These are phyloP conservation scores for Phaonia tiefii DNA, from an alignment of 2,888 invertebrate species.

Conservation along the genomic window DNA sequence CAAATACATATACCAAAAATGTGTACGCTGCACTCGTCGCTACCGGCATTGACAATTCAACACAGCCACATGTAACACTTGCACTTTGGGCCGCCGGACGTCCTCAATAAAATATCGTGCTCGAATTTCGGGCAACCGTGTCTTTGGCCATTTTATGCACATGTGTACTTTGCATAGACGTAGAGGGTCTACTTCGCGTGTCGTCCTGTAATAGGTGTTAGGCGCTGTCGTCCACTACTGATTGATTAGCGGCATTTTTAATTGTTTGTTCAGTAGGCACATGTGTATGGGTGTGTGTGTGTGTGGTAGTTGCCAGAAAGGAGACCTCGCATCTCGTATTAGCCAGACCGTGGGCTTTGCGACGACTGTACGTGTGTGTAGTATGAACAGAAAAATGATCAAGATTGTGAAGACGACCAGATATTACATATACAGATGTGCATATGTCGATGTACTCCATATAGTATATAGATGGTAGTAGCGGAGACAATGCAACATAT, in stretches of 20 bases:
- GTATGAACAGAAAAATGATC: constrained; percentile 50
- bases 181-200: background rate
- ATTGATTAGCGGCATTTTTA: constrained; percentile 48
- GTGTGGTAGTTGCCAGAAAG: constrained; percentile 45
- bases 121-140: background rate
- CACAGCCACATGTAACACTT: background rate
- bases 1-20: constrained; percentile 56
- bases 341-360: constrained; percentile 60
- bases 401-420: constrained; percentile 51
- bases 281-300: background rate
- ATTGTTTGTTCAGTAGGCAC: constrained; percentile 39
- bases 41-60: background rate
- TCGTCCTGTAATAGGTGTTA: constrained; percentile 42
- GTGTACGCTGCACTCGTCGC: constrained; percentile 37
- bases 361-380: too few relatives aligned
- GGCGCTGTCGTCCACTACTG: constrained; percentile 58
- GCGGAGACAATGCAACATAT: too few relatives aligned
- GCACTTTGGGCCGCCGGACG: background rate
- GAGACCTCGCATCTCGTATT: constrained; percentile 46
- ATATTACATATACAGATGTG: background rate
- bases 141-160: background rate
- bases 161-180: background rate
- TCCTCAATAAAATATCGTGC: background rate
- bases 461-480: too few relatives aligned
- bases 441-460: background rate